These are phyloP conservation scores for Conus betulinus DNA, from an alignment of 1,140 invertebrate genomes.

Conservation along the genomic window DNA sequence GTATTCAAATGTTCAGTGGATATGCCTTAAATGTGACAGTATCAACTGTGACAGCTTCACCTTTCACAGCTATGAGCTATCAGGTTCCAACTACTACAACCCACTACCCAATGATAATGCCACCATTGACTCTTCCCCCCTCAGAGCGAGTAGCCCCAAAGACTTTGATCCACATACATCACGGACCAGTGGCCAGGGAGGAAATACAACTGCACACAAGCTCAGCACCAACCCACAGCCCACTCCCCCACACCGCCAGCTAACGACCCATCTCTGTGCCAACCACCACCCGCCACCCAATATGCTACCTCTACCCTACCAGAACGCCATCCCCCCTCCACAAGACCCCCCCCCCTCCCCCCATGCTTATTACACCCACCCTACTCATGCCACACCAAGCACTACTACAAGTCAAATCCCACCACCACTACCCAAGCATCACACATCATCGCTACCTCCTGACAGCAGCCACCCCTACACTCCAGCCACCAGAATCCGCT, in stretches of 20 bases:
- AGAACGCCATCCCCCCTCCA: no score
- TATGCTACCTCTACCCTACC: slow-evolving; percentile 24
- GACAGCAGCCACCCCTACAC: slow-evolving; percentile 23
- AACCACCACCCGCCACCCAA: no score
- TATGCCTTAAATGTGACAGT: slow-evolving; percentile 13
- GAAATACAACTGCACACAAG: no score
- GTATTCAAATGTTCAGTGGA: background rate
- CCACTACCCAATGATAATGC: background rate
- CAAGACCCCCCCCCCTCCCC: no score
- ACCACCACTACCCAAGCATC: no score
- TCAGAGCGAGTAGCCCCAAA: slow-evolving; percentile 16
- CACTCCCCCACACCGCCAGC: no score
- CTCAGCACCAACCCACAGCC: no score
- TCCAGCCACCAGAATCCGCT: background rate
- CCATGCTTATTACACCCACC: no score
- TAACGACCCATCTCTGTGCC: no score
- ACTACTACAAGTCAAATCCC: no score
- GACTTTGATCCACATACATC: slow-evolving; percentile 17
- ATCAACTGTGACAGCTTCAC: slow-evolving; percentile 42
- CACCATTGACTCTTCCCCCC: slow-evolving; percentile 10
- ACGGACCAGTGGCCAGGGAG: no score
- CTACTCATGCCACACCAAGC: no score
- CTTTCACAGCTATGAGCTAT: slow-evolving; percentile 36
- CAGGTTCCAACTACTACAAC: background rate
- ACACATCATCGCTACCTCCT: background rate